Percentiles rank a stretch among this genome's conserved stretches.
Conservation (phyloP, 2,113 vertebrate genomes). For the Benitochromis conjunctus region DNA sequence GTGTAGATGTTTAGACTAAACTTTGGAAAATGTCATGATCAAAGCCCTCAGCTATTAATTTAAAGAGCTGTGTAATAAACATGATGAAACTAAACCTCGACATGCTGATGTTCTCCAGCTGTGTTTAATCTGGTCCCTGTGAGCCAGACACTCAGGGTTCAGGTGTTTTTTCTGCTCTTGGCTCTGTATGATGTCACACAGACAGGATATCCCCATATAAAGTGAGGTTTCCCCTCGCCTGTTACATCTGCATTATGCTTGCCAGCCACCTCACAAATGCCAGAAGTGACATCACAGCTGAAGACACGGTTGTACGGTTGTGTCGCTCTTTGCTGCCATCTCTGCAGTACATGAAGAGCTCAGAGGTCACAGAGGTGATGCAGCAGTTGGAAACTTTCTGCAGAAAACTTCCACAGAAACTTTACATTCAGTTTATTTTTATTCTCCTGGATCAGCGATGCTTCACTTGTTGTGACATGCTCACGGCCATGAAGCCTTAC, state of each 20-base stretch:
- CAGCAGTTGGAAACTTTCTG: not conserved
- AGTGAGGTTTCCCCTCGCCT: not conserved
- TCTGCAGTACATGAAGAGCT: not conserved
- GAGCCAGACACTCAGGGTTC: not conserved
- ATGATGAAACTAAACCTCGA: not conserved
- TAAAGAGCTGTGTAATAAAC: not conserved
- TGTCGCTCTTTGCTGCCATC: not conserved
- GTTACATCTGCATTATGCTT: not conserved
- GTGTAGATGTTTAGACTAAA: not conserved
- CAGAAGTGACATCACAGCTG: not conserved
- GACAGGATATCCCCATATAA: not conserved
- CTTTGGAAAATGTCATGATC: not conserved
- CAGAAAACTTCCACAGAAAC: not conserved
- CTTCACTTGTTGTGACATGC: not conserved
- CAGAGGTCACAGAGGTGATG: not conserved
- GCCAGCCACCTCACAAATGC: not conserved
- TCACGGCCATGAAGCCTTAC: not conserved
- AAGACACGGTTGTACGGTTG: not conserved
- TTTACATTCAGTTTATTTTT: not conserved
- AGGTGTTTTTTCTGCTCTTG: not conserved
- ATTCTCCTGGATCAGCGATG: not conserved
- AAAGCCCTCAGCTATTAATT: not conserved
- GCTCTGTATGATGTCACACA: not conserved
- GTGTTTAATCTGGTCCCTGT: not conserved
- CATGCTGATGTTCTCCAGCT: not conserved